Conservation (phyloP, 2,888 invertebrate genomes). For the Malachius bipustulatus region DNA sequence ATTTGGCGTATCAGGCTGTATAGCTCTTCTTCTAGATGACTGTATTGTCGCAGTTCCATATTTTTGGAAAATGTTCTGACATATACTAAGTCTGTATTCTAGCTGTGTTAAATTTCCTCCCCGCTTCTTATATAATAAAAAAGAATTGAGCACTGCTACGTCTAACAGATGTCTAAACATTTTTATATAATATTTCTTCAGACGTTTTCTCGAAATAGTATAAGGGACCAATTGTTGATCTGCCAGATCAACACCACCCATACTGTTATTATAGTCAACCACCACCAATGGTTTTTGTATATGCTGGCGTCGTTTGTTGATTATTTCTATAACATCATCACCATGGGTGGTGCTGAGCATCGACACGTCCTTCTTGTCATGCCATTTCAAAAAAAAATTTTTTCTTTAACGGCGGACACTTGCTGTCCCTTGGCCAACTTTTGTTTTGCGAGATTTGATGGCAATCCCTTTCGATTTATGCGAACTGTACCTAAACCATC, state of each 20-base stretch:
- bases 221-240: not conserved
- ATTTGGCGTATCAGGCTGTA: not conserved
- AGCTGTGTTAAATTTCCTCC: too few species aligned
- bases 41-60: too few species aligned
- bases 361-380: conserved; percentile 2
- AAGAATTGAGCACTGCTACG: not conserved
- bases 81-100: too few species aligned
- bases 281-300: not conserved
- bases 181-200: conserved; percentile 1
- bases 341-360: not conserved
- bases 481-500: not conserved
- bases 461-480: not conserved
- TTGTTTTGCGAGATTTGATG: not conserved
- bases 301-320: not conserved
- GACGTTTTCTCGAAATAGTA: not conserved
- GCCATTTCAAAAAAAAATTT: not conserved
- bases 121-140: conserved; percentile 5
- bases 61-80: too few species aligned
- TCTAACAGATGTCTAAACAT: not conserved
- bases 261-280: not conserved
- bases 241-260: not conserved
- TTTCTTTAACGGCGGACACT: not conserved
- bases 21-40: too few species aligned
- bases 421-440: not conserved
- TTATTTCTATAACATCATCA: not conserved